Evolutionary conservation across 2,797 vertebrate species (phyloP).

Genomic region (Loris lydekkerianus): DNA sequence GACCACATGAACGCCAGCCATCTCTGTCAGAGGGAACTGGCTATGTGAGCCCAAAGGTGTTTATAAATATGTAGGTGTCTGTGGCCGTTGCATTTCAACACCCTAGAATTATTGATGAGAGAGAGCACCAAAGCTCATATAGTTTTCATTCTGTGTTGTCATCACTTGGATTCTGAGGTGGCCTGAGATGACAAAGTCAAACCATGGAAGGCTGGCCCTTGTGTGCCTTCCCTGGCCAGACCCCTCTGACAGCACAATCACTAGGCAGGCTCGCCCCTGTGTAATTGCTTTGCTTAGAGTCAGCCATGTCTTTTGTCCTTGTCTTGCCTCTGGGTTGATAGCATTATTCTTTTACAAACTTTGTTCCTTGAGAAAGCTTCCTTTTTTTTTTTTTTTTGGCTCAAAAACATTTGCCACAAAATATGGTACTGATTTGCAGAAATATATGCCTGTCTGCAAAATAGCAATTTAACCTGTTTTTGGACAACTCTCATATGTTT

Average conservation of each 20-base stretch:
- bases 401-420: background rate
- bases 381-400: background rate
- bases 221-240: background rate
- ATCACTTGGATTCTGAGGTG: background rate
- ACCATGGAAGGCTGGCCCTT: too few species aligned
- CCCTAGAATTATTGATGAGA: background rate
- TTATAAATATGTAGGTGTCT: background rate
- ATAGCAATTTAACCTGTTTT: background rate
- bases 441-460: conserved; percentile 15
- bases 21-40: background rate
- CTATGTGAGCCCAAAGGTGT: background rate
- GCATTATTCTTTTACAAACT: background rate
- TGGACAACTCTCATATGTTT: fast-evolving
- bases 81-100: background rate
- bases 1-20: fast-evolving
- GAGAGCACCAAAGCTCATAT: background rate
- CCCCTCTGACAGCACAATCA: background rate
- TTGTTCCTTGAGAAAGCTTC: background rate
- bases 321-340: background rate
- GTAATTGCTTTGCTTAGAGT: background rate
- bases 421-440: conserved; percentile 41
- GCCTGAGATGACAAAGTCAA: background rate
- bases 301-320: background rate
- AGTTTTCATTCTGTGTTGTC: background rate
- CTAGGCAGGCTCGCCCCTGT: background rate